Conservation (phyloP, 2,888 invertebrate genomes). For the Perizoma flavofasciatum region DNA sequence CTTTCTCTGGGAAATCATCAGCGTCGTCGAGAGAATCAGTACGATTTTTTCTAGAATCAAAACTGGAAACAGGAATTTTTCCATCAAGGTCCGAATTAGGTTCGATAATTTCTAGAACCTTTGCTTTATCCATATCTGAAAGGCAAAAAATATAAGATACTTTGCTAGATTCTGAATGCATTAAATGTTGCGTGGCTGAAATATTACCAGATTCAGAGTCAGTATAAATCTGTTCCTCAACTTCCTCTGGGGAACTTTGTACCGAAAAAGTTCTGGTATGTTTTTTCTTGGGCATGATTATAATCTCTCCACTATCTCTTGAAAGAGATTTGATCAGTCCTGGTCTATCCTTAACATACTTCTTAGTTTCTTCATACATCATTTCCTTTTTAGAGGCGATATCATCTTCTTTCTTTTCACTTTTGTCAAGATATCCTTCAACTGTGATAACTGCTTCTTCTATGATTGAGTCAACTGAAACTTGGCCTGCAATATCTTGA, state of each 20-base stretch:
- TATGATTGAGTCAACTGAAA: conserved; percentile 78
- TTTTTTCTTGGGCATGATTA: conserved; percentile 79
- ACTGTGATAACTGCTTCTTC: conserved; percentile 76
- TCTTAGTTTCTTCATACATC: conserved; percentile 62
- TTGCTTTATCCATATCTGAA: conserved; percentile 81
- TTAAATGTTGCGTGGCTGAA: not conserved
- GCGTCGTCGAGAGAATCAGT: conserved; percentile 81
- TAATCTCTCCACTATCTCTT: conserved; percentile 75
- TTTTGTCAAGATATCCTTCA: conserved; percentile 64
- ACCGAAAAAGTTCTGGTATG: conserved; percentile 78
- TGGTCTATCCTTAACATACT: conserved; percentile 65
- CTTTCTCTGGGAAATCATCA: conserved; percentile 81
- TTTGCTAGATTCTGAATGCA: not conserved
- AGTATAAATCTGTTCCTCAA: conserved; percentile 81
- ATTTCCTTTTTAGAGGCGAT: conserved; percentile 60
- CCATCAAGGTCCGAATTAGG: conserved; percentile 73
- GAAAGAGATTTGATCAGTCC: conserved; percentile 76
- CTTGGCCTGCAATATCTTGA: conserved; percentile 63
- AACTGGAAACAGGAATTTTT: conserved; percentile 66
- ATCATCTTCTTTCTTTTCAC: conserved; percentile 55
- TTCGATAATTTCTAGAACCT: conserved; percentile 80
- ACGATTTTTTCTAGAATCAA: conserved; percentile 74
- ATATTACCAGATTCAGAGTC: conserved; percentile 79
- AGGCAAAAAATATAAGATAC: conserved; percentile 22
- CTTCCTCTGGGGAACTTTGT: conserved; percentile 81